These are phyloP conservation scores for Nycticebus coucang DNA, from an alignment of 2,113 vertebrate genomes.

Conservation along the genomic window DNA sequence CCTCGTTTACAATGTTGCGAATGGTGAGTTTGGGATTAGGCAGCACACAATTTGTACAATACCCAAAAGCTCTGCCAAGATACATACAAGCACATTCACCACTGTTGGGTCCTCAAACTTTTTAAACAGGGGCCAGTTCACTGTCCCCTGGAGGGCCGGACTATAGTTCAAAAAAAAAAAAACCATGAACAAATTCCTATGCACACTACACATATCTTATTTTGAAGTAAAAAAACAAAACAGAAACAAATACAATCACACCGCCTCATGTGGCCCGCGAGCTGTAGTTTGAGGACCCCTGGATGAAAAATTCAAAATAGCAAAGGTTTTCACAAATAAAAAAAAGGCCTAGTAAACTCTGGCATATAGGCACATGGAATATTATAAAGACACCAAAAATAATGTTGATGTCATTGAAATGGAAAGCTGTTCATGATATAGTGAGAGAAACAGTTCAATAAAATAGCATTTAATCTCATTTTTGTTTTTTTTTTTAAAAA, in stretches of 20 bases:
- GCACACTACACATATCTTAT: no score
- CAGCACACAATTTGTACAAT: not conserved
- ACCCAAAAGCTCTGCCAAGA: not conserved
- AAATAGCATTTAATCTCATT: not conserved
- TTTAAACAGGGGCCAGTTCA: no score
- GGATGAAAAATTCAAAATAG: not conserved
- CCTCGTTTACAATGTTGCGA: no score
- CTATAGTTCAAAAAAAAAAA: no score
- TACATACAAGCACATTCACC: not conserved
- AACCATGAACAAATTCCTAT: no score
- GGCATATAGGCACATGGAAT: not conserved
- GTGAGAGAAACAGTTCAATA: not conserved
- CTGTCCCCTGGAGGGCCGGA: no score
- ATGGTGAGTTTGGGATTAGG: not conserved
- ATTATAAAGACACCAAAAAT: conserved; percentile 44
- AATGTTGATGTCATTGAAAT: not conserved
- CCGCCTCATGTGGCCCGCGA: no score
- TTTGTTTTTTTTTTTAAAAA: conserved; percentile 11
- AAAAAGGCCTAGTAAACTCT: not conserved
- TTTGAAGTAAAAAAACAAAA: no score
- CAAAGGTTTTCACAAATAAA: not conserved
- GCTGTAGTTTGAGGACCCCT: no score
- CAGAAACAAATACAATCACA: no score
- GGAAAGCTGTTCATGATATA: not conserved
- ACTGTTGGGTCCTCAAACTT: not conserved